Percentiles rank a stretch among this genome's conserved stretches.
phyloP scores from a whole-genome alignment of 2,797 vertebrate species.

The Esox masquinongy region DNA sequence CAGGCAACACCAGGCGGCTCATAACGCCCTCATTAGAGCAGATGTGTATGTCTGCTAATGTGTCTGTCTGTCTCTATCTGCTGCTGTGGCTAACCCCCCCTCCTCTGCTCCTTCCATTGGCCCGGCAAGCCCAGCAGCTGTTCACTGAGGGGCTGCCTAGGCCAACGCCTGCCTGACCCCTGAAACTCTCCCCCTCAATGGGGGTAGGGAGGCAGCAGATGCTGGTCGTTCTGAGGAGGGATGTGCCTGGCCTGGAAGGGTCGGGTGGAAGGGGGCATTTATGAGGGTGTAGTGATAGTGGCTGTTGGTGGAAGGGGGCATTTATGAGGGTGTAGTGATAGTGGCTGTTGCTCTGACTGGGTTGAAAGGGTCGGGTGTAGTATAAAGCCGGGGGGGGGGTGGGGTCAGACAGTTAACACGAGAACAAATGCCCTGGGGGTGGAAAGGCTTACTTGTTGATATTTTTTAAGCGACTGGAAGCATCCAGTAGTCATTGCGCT shows the following conservation, averaged over 20 bases:
- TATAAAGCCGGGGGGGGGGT: neutral
- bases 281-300: slow-evolving; percentile 2
- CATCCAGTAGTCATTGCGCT: neutral
- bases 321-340: slow-evolving; percentile 6
- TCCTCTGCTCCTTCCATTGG: slow-evolving; percentile 63
- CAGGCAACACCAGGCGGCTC: slow-evolving; percentile 30
- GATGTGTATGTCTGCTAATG: slow-evolving; percentile 28
- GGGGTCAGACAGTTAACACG: neutral
- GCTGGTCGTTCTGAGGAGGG: slow-evolving; percentile 75
- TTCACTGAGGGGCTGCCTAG: slow-evolving; percentile 75
- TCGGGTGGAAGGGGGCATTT: slow-evolving; percentile 4
- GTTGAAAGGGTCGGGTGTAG: slow-evolving; percentile 14
- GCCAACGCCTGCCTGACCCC: slow-evolving; percentile 72
- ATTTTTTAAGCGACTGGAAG: slow-evolving; percentile 2
- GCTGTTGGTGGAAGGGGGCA: slow-evolving; percentile 11
- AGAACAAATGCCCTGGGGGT: neutral
- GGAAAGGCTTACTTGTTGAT: neutral
- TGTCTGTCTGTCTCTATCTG: slow-evolving; percentile 42
- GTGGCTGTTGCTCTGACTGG: slow-evolving; percentile 6
- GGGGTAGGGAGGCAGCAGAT: slow-evolving; percentile 74
- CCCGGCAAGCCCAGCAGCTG: slow-evolving; percentile 81
- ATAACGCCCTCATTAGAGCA: slow-evolving; percentile 60
- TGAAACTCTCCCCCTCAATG: neutral
- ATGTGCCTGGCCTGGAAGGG: slow-evolving; percentile 33
- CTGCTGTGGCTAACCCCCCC: slow-evolving; percentile 52